Evolutionary conservation across 2,797 vertebrate species (phyloP), one percentile per base, ranked within the genome.

Genomic region (Tachyglossus aculeatus): DNA sequence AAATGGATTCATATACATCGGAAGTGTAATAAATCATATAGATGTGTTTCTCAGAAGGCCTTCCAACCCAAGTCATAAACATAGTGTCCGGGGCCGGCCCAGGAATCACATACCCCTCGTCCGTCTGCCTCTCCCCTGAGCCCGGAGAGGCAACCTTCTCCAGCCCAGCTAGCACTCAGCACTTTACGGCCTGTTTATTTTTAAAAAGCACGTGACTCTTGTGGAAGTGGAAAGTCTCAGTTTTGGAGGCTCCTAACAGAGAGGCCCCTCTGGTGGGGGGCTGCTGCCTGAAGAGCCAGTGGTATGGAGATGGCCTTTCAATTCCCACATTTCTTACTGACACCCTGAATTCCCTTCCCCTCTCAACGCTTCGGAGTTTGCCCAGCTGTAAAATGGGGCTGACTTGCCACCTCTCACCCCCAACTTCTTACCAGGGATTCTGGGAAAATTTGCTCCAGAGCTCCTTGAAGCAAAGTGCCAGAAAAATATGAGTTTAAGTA

Each of bases 41-140:
- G 9, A 57, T 72, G 61, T 66, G 37, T 77, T 82, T 56, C 78
- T 84, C 75, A 78, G 81, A 77, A 84, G 56, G 67, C 72, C 51
- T 78, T 80, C 78, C 67, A 61, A 59, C 52, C 45, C 4, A 55
- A 63, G 47, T 66, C 77, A 69, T 70, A 84, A 82, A 74, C 67
- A 68, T 82, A 3, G 38, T 43, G 64, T 74, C 54, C 71, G 37
- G 4, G 19, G 65, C 80, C 66, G 79, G 33, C 7, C 33, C 29
- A 74, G 74, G 60, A 58, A 70, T 73, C 58, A 1, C 6, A 47
- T 68, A 61, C 75, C 68, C 67, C 50, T 7, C 70, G 21, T 43
- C 55, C 22, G n/a, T 34, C 56, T 25, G 45, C 19, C 19, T 15
- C 3, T 22, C 32, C 13, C n/a, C n/a, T n/a, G n/a, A 22, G 22